Evolutionary conservation across 2,888 invertebrate genomes (phyloP), one percentile per base, ranked within the genome.

Genomic region (Plebejus anna): DNA sequence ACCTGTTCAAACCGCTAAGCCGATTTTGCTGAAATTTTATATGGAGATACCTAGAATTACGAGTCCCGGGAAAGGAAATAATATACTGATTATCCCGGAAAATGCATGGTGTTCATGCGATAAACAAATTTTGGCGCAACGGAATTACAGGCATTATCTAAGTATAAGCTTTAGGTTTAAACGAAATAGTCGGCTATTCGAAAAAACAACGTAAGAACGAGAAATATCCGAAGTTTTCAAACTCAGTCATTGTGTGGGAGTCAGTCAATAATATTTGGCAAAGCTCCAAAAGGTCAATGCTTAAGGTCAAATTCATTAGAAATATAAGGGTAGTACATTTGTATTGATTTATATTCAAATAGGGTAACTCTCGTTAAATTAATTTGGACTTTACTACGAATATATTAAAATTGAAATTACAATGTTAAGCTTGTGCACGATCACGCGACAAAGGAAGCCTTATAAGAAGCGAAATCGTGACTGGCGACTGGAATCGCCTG

Each of bases 301-400:
- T 13, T 66, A 66, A 66, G 66, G 66, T 66, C 66, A 66, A 66
- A 36, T 66, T 32, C 32, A 66, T 66, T 36, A 66, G 32, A 66
- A 66, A 32, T 66, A 66, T 66, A 36, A 66, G 66, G 66, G 36
- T 32, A 66, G 66, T 1, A 32, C 28, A 66, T 11, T 66, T 32
- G 61, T 66, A 66, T 66, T 66, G 66, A 66, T 66, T 66, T 66
- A 16, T 16, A 66, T 36, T 66, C 16, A 36, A 36, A 32, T 16
- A 16, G 66, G 66, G 66, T 66, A 16, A 36, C 66, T 32, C 32
- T 32, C 11, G 61, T 66, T 66, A 32, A 66, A 16, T 66, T 11
- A 36, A 36, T 36, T 32, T 66, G 13, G 66, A 66, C 66, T 28
- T 66, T 66, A 66, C 1, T 32, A 66, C 13, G 32, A 66, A 32